Conservation (phyloP, 2,113 vertebrate species). For the Rhinichthys klamathensis region DNA sequence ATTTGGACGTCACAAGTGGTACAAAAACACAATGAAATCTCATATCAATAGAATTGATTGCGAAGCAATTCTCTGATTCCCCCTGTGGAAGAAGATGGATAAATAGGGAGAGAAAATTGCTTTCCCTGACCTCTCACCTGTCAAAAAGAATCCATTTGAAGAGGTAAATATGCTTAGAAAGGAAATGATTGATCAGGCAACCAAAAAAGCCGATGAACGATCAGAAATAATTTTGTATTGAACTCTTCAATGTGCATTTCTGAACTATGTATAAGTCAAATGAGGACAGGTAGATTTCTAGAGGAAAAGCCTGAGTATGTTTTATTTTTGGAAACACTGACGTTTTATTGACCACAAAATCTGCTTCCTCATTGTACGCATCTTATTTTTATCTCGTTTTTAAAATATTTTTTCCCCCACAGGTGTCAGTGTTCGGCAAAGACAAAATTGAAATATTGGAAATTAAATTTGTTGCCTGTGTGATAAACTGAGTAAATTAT, state of each 20-base stretch:
- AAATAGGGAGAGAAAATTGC: slow-evolving; percentile 39
- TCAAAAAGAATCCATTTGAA: neutral
- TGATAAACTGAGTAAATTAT: no score
- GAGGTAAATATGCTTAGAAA: neutral
- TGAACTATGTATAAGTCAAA: neutral
- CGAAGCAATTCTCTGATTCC: neutral
- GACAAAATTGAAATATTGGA: neutral
- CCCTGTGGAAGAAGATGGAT: slow-evolving; percentile 18
- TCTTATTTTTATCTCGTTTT: neutral
- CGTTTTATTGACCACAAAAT: neutral
- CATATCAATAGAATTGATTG: slow-evolving; percentile 36
- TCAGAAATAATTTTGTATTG: neutral
- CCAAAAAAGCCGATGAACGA: neutral
- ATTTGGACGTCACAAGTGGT: slow-evolving; percentile 1
- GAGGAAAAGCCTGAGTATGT: neutral
- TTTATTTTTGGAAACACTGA: neutral
- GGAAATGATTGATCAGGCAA: neutral
- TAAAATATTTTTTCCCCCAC: neutral
- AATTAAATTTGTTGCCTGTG: neutral
- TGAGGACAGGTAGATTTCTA: neutral
- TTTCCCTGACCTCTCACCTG: slow-evolving; percentile 41
- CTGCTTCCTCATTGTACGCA: neutral
- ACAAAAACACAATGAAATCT: slow-evolving; percentile 17
- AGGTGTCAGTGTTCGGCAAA: slow-evolving; percentile 1
- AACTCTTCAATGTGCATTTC: neutral